Conservation (phyloP, 2,888 invertebrate genomes). For the Patella caerulea region DNA sequence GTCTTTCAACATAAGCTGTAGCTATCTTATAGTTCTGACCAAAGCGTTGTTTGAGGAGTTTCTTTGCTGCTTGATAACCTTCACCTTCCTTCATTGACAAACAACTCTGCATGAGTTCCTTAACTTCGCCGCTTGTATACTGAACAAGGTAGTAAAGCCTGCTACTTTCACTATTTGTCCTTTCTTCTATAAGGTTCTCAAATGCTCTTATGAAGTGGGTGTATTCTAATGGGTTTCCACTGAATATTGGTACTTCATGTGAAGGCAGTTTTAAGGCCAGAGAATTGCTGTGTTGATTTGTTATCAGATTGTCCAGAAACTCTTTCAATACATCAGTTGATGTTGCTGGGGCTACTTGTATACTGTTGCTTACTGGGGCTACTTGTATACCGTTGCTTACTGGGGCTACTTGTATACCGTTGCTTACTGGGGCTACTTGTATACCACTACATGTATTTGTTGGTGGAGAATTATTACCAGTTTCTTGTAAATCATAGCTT, state of each 20-base stretch:
- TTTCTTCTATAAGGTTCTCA: not conserved
- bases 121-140: not conserved
- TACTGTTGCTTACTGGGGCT: too few relatives aligned
- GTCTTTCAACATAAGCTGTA: not conserved
- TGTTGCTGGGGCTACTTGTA: too few relatives aligned
- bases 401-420: too few relatives aligned
- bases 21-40: not conserved
- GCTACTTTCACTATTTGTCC: not conserved
- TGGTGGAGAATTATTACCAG: too few relatives aligned
- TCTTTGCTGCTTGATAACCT: not conserved
- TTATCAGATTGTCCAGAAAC: not conserved
- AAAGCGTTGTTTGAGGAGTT: not conserved
- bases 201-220: slow-evolving; percentile 5
- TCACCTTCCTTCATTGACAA: not conserved
- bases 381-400: too few relatives aligned
- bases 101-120: not conserved
- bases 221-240: not conserved
- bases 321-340: not conserved
- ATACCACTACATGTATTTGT: too few relatives aligned
- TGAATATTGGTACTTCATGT: not conserved
- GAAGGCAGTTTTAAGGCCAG: not conserved
- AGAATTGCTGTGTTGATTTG: not conserved
- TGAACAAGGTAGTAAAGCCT: not conserved
- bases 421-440: too few relatives aligned
- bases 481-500: too few relatives aligned